A percentile compares a stretch with the other conserved stretches of the same genome.
phyloP scores from a whole-genome alignment of 2,888 invertebrate genomes.

The Volucella bombylans region DNA sequence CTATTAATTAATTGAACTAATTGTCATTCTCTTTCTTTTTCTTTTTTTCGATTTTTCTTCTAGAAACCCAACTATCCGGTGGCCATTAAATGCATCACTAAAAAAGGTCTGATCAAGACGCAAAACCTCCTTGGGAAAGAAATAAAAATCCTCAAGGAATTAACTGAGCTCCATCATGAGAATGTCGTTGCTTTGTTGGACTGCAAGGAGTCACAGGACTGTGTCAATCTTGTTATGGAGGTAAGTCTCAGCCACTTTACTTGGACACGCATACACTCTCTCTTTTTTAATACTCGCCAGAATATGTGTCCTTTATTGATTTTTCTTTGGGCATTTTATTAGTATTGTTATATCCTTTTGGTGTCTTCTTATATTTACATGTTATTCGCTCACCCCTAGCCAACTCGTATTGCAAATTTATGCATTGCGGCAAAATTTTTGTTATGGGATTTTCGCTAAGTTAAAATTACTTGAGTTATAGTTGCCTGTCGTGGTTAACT shows the following conservation, averaged over 20 bases:
- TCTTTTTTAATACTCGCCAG: slow-evolving; percentile 3
- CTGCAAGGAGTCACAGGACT: slow-evolving; percentile 97
- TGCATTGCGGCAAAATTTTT: slow-evolving; percentile 69
- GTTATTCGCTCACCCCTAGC: not conserved
- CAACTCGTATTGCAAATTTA: slow-evolving; percentile 51
- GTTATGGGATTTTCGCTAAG: slow-evolving; percentile 51
- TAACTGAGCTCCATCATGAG: slow-evolving; percentile 98
- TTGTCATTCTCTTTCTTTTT: not conserved
- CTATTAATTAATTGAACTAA: slow-evolving; percentile 45
- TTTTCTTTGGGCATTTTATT: slow-evolving; percentile 34
- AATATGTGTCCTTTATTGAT: slow-evolving; percentile 66
- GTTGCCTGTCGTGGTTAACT: slow-evolving; percentile 17
- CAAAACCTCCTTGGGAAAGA: slow-evolving; percentile 98
- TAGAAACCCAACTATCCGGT: slow-evolving; percentile 94
- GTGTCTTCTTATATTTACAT: slow-evolving; percentile 21
- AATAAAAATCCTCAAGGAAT: slow-evolving; percentile 98
- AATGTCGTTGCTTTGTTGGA: slow-evolving; percentile 98
- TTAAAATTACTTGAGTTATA: slow-evolving; percentile 36
- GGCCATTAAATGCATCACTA: slow-evolving; percentile 98
- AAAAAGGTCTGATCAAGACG: slow-evolving; percentile 98
- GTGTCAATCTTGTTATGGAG: slow-evolving; percentile 99
- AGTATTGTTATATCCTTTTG: slow-evolving; percentile 16
- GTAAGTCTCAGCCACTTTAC: slow-evolving; percentile 84
- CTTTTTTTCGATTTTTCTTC: slow-evolving; percentile 42
- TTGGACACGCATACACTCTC: not conserved